Base-by-base conservation (phyloP, 2,888 invertebrate genomes). In the Melipona bicolor region DNA sequence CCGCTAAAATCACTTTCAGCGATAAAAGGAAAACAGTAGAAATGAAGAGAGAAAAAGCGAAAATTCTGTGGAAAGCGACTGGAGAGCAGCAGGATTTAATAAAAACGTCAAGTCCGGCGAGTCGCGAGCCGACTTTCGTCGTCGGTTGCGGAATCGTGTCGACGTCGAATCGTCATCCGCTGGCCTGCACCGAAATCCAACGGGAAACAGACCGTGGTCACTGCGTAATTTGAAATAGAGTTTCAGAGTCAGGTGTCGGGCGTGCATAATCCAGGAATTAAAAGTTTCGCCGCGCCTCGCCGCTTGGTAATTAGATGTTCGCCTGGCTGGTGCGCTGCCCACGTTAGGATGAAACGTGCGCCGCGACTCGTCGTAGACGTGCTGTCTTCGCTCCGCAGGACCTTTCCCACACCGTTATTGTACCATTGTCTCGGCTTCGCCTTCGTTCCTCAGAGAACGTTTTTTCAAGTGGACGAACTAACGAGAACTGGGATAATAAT, bases 401-500 rank as follows among this genome's bases (percentile, higher is more conserved):
- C 82, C 87, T 89, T 89, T 88, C 87, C 85, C 88, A 89, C 85
- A 81, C 77, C 27, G 74, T 49, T 74, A 72, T 89, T 83, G 77
- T 64, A 56, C 79, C 78, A 85, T 87, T 78, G 87, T 88, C 61
- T 71, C 36, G 52, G 52, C 75, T 59, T 32, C 54, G 3, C 43
- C 9, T 43, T 43, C 67, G n/a, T 65, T 43, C 65, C 50, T 52
- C 77, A 15, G 13, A 49, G 32, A 9, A 27, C 36, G 59, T 80
- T 74, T 80, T 80, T 88, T 77, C 74, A 73, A 64, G 13, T 36
- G 50, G 54, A 17, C 32, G 83, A 86, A 77, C 80, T 81, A 87
- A 81, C 73, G 77, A 67, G 75, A 69, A 82, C 73, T 32, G 27
- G 69, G 64, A 76, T 68, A 68, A 67, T 68, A 79, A 75, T 59